Evolutionary conservation across 2,797 vertebrate genomes (phyloP), one percentile per base, ranked within the genome.

Genomic region (Sylvia borin): DNA sequence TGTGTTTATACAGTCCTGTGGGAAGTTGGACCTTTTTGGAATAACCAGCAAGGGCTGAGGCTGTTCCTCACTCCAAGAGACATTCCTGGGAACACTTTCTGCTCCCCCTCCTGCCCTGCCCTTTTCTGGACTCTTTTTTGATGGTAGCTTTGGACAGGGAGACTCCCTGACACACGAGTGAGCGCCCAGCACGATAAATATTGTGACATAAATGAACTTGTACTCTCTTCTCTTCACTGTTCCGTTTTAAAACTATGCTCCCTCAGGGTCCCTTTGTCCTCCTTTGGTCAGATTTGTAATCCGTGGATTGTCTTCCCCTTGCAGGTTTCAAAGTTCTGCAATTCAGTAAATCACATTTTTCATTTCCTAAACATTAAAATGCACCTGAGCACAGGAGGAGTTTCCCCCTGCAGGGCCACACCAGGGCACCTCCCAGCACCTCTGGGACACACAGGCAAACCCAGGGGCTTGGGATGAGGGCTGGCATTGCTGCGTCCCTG

Each of bases 371-470:
- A 79, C 40, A n/a, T 36, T 70, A 86, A 51, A 71, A 88, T 75
- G 50, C 73, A n/a, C 48, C 34, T 10, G 14, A 43, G 40, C 6
- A 2, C 38, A 29, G 0, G 16, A 36, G 45, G 12, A 29, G 45
- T 10, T 42, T 16, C 17, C n/a, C n/a, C 27, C 2, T 3, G 26
- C 66, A 13, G 7, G 5, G 14, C 72, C 60, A 15, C 48, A 8
- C 1, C 32, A 31, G 32, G 75, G 50, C 74, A 43, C 13, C 70
- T 5, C 82, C 48, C 3, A 0, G 19, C 16, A 27, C 6, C 29
- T 4, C 54, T 10, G 2, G 61, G 26, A 27, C 18, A 20, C 22
- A 1, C n/a, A 1, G 1, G 22, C 29, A 42, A 5, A 26, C 2
- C n/a, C 65, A 4, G 8, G 34, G 26, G 16, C 13, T 4, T 22